phyloP scores from a whole-genome alignment of 2,113 vertebrate genomes.

The Piaya cayana region DNA sequence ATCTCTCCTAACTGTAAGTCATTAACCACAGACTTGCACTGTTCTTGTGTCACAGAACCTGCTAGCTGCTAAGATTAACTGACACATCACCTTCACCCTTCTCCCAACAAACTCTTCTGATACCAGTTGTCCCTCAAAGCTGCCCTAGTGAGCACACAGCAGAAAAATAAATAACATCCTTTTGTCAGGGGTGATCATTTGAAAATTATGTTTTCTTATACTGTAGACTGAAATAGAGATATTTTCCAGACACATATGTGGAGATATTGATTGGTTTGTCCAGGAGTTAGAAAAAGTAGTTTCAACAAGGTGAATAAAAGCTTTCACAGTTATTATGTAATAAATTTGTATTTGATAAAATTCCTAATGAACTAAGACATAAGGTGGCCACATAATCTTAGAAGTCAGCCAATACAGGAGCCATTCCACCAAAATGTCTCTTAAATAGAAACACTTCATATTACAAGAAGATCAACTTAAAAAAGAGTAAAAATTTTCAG shows the following conservation, averaged over 20 bases:
- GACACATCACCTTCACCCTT: accelerated
- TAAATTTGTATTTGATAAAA: neutral
- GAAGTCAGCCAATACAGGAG: neutral
- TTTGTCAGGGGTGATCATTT: neutral
- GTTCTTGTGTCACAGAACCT: neutral
- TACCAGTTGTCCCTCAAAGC: neutral
- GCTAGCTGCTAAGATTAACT: too few relatives aligned
- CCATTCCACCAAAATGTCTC: neutral
- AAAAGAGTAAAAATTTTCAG: neutral
- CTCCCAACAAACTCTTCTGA: neutral
- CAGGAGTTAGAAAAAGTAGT: neutral
- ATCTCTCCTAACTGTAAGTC: neutral
- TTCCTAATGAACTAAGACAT: neutral
- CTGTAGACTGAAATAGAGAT: neutral
- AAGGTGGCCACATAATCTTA: neutral
- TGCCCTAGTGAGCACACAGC: neutral
- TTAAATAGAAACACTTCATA: neutral
- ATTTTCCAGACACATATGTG: neutral
- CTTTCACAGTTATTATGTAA: neutral
- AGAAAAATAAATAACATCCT: neutral
- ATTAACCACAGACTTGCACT: neutral
- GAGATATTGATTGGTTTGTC: neutral
- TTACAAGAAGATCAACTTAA: too few relatives aligned
- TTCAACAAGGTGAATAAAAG: neutral
- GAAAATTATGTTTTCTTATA: neutral